Base-by-base conservation (phyloP, 2,888 invertebrate species). In the Brachylomia viminalis region DNA sequence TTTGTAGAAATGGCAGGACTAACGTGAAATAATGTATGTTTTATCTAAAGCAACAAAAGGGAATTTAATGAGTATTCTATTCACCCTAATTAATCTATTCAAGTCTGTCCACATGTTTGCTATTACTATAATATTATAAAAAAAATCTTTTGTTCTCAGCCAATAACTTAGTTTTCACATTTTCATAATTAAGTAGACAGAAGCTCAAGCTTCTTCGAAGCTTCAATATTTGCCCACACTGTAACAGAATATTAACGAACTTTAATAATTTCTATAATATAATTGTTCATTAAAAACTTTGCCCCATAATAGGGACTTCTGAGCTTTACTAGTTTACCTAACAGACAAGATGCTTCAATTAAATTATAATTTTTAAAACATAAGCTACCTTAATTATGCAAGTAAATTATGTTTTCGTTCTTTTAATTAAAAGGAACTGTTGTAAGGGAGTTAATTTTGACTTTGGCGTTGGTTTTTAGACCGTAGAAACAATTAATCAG, bases 401-500 rank as follows among this genome's bases (percentile, higher is more conserved):
- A 72, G 61, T 79, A 75, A 82, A 82, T 82, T 67, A 65, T 76
- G 70, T 82, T 81, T 74, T 56, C 74, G 66, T 79, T 87, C 78
- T 81, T 67, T 88, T 86, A 88, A 90, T 90, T 90, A 88, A 87
- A 90, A 79, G 69, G 54, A 75, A 77, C 81, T 73, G 73, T 77
- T 78, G 66, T 77, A 76, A 72, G 64, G 47, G 73, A 86, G 79
- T 87, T 86, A 77, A 88, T 88, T 86, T 85, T 66, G 79, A 87
- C 81, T 87, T 87, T 86, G 87, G 87, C 83, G 86, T 79, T 72
- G 83, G 85, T 79, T 84, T 83, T 87, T 78, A 73, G 79, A 71
- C 72, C 73, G 70, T 72, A 76, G 56, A 86, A 89, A 88, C 86
- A 88, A 90, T 90, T 86, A 73, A 87, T 88, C 87, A 89, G 81